These are phyloP conservation scores for Hepsetus odoe DNA, from an alignment of 2,113 vertebrate species.

Conservation along the genomic window DNA sequence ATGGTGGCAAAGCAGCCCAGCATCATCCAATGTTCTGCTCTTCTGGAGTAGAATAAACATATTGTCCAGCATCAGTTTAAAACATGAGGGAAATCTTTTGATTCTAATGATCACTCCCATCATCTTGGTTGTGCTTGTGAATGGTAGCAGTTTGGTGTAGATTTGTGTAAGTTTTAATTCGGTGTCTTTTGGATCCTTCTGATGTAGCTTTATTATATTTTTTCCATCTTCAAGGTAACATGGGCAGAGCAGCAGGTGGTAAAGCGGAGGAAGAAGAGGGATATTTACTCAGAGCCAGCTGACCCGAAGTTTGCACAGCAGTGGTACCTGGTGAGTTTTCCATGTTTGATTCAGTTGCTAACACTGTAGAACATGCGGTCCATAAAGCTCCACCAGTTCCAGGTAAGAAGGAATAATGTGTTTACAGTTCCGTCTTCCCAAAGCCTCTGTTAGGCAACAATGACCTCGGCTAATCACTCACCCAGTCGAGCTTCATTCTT, in stretches of 20 bases:
- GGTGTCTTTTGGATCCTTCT: background rate
- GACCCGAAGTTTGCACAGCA: slow-evolving; percentile 94
- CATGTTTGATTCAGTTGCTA: background rate
- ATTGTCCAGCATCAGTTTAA: no score
- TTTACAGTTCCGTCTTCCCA: slow-evolving; percentile 16
- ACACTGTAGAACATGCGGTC: background rate
- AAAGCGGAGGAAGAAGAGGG: slow-evolving; percentile 87
- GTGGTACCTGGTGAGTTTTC: slow-evolving; percentile 92
- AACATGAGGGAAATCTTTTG: no score
- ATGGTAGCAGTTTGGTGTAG: no score
- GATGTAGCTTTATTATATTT: slow-evolving; percentile 11
- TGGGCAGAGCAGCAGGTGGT: slow-evolving; percentile 95
- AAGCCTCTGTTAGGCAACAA: slow-evolving; percentile 30
- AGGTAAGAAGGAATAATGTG: background rate
- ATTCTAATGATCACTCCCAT: no score
- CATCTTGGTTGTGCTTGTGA: no score
- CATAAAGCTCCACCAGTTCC: background rate
- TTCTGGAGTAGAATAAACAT: no score
- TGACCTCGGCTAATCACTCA: slow-evolving; percentile 32
- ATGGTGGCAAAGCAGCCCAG: no score
- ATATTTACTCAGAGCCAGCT: slow-evolving; percentile 80
- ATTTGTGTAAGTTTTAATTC: no score
- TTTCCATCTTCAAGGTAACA: slow-evolving; percentile 75
- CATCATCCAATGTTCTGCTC: no score
- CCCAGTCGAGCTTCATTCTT: slow-evolving; percentile 25